phyloP scores from a whole-genome alignment of 2,797 vertebrate genomes.

The Danio albolineatus region DNA sequence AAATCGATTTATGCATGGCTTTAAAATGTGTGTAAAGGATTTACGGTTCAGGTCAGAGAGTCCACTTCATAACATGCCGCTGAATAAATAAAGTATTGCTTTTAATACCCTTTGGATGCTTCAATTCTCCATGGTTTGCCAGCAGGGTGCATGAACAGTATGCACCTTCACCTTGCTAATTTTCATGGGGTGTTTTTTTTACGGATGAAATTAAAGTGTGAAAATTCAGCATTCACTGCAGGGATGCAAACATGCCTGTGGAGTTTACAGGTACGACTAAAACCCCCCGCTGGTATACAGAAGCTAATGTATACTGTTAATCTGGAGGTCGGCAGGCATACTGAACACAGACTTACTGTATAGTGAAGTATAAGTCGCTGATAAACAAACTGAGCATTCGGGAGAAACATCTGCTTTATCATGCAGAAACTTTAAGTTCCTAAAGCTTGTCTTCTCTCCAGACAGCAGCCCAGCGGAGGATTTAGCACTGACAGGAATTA shows the following conservation, averaged over 20 bases:
- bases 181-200: background rate
- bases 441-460: slow-evolving; percentile 2
- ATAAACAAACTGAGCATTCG: slow-evolving; percentile 7
- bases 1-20: background rate
- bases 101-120: background rate
- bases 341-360: background rate
- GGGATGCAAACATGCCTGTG: background rate
- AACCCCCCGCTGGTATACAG: background rate
- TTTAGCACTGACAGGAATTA: slow-evolving; percentile 20
- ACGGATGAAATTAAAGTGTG: background rate
- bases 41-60: background rate
- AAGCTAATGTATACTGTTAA: background rate
- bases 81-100: background rate
- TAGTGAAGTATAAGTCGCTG: background rate
- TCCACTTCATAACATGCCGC: background rate
- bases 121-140: background rate
- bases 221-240: background rate
- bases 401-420: slow-evolving; percentile 25
- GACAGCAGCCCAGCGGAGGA: slow-evolving; percentile 22
- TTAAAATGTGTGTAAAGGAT: background rate
- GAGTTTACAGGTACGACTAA: background rate
- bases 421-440: slow-evolving; percentile 9
- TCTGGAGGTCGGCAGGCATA: background rate
- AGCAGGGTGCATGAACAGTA: background rate
- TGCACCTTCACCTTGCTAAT: background rate